A percentile compares a stretch with the other conserved stretches of the same genome.
Conservation (phyloP, 2,113 vertebrate species). For the Sinocyclocheilus rhinocerous region DNA sequence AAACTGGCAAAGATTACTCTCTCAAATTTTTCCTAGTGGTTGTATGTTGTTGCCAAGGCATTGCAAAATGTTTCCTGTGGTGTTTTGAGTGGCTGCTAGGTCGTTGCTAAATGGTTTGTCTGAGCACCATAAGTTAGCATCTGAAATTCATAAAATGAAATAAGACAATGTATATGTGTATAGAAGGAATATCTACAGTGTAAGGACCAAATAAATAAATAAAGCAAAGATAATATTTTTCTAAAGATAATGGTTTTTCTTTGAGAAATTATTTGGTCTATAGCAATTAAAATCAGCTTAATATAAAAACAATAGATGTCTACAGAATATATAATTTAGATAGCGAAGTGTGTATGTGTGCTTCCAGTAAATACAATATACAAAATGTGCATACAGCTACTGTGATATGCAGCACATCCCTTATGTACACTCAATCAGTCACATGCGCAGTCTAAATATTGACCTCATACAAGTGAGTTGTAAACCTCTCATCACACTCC, state of each 20-base stretch:
- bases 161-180: too few relatives aligned
- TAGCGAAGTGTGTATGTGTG: background rate
- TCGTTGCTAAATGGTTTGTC: background rate
- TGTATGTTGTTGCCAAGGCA: background rate
- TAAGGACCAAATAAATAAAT: background rate
- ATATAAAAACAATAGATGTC: background rate
- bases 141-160: too few relatives aligned
- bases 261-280: background rate
- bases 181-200: too few relatives aligned
- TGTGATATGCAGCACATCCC: constrained; percentile 12
- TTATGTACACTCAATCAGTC: background rate
- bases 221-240: background rate
- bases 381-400: background rate
- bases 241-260: background rate
- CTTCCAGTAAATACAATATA: background rate
- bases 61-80: background rate
- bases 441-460: constrained; percentile 29
- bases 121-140: too few relatives aligned
- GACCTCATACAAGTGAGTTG: constrained; percentile 30
- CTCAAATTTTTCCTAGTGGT: background rate
- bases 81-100: background rate
- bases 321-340: background rate
- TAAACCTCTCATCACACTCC: constrained; percentile 13
- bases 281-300: background rate
- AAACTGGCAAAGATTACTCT: background rate